A percentile compares a stretch with the other conserved stretches of the same genome.
Evolutionary conservation across 2,113 vertebrate species (phyloP).

Genomic region (Synchiropus splendidus): DNA sequence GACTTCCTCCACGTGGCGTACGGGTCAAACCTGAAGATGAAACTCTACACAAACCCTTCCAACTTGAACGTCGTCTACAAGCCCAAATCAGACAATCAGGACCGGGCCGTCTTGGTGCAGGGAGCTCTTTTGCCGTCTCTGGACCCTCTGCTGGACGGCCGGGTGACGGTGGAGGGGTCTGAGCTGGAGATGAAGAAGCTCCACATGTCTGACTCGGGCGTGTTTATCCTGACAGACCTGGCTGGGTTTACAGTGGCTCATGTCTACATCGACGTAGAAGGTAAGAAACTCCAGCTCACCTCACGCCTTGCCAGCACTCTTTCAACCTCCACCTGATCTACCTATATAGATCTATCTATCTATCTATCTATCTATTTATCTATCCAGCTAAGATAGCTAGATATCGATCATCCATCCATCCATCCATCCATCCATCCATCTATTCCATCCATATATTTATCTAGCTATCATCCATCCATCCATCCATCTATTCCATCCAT

Average conservation of each 20-base stretch:
- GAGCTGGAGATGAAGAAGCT: constrained; percentile 54
- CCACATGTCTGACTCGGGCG: constrained; percentile 29
- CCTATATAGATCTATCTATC: no score
- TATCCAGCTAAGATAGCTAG: no score
- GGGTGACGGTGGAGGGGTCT: constrained; percentile 49
- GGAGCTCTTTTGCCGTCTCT: constrained; percentile 39
- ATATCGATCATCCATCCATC: no score
- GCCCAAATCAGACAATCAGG: constrained; percentile 38
- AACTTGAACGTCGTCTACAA: constrained; percentile 50
- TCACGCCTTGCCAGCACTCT: no score
- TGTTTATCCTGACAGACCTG: constrained; percentile 60
- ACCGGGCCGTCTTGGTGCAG: constrained; percentile 41
- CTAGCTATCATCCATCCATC: no score
- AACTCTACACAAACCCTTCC: constrained; percentile 48
- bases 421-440: no score
- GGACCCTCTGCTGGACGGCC: constrained; percentile 52
- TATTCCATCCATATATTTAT: no score
- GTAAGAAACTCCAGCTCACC: no score
- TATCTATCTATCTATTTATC: no score
- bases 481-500: no score
- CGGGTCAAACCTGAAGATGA: constrained; percentile 51
- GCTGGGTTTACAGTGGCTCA: constrained; percentile 52
- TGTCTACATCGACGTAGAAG: constrained; percentile 49
- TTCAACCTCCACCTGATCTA: no score
- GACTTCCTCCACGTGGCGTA: constrained; percentile 33